These are phyloP conservation scores for Diploptera punctata DNA, from an alignment of 2,888 invertebrate species.

Conservation along the genomic window DNA sequence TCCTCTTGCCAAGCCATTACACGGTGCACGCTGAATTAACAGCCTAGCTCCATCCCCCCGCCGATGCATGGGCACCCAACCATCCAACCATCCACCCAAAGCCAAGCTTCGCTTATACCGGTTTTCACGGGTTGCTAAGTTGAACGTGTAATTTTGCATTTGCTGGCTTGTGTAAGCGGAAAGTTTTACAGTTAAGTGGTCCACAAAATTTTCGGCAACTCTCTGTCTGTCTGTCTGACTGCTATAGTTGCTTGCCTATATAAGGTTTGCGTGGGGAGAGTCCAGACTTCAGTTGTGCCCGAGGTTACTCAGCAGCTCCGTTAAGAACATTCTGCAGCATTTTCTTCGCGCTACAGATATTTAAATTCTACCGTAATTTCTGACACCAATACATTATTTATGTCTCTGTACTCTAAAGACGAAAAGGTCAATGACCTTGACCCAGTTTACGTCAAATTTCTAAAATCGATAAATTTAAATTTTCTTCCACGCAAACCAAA, in stretches of 20 bases:
- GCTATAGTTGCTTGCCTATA: conserved; percentile 51
- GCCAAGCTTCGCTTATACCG: conserved; percentile 50
- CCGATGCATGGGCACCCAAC: conserved; percentile 45
- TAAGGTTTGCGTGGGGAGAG: conserved; percentile 56
- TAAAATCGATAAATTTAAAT: too few relatives aligned
- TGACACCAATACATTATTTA: too few relatives aligned
- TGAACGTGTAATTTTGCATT: conserved; percentile 67
- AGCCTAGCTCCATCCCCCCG: conserved; percentile 28
- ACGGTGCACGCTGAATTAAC: conserved; percentile 35
- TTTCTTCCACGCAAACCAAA: too few relatives aligned
- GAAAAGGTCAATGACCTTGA: too few relatives aligned
- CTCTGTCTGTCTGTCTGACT: conserved; percentile 43
- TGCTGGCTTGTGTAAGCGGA: conserved; percentile 59
- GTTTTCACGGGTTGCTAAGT: conserved; percentile 64
- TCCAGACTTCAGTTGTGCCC: conserved; percentile 50
- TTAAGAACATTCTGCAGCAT: neutral
- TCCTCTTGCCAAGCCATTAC: conserved; percentile 34
- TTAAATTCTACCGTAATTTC: too few relatives aligned
- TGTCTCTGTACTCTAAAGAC: too few relatives aligned
- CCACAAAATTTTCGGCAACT: conserved; percentile 65
- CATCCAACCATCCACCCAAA: conserved; percentile 12
- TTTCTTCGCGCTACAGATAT: too few relatives aligned
- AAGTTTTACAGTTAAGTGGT: conserved; percentile 68
- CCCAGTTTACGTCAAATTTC: too few relatives aligned
- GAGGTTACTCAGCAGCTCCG: conserved; percentile 36